phyloP scores from a whole-genome alignment of 2,888 invertebrate species.

The Tenthredo mesomela region DNA sequence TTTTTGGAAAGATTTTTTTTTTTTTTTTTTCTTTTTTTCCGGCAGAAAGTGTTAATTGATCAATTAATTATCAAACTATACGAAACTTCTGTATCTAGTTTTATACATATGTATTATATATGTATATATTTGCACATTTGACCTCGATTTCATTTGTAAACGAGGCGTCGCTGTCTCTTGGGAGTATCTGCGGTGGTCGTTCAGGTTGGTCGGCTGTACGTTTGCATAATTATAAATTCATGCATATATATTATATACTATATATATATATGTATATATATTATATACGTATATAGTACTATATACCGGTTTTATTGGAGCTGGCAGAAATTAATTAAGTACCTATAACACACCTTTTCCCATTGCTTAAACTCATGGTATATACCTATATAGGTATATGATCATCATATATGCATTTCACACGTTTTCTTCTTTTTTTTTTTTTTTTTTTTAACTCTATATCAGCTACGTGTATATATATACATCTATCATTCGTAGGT shows the following conservation, averaged over 20 bases:
- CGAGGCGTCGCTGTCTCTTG: slow-evolving; percentile 37
- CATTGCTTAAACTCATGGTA: not conserved
- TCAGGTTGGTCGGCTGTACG: not conserved
- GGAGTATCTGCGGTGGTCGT: slow-evolving; percentile 1
- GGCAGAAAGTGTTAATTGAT: not conserved
- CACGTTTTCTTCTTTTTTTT: not conserved
- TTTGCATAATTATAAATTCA: slow-evolving; percentile 58
- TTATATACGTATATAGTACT: not conserved
- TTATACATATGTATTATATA: too few species aligned
- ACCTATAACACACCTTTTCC: slow-evolving; percentile 45
- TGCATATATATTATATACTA: slow-evolving; percentile 15
- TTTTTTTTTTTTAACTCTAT: too few species aligned
- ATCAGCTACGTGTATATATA: too few species aligned
- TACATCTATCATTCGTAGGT: too few species aligned
- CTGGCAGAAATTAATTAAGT: slow-evolving; percentile 53
- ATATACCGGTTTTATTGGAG: slow-evolving; percentile 52
- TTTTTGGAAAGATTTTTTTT: too few species aligned
- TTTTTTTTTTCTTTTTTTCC: not conserved
- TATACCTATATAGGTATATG: not conserved
- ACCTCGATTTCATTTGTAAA: slow-evolving; percentile 52
- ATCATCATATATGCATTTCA: not conserved
- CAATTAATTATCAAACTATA: not conserved
- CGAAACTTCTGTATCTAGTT: not conserved
- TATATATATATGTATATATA: slow-evolving; percentile 17
- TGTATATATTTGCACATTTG: slow-evolving; percentile 22